Evolutionary conservation across 1,140 invertebrate genomes (phyloP), one percentile per base, ranked within the genome.

Genomic region (Camponotus vicinus): DNA sequence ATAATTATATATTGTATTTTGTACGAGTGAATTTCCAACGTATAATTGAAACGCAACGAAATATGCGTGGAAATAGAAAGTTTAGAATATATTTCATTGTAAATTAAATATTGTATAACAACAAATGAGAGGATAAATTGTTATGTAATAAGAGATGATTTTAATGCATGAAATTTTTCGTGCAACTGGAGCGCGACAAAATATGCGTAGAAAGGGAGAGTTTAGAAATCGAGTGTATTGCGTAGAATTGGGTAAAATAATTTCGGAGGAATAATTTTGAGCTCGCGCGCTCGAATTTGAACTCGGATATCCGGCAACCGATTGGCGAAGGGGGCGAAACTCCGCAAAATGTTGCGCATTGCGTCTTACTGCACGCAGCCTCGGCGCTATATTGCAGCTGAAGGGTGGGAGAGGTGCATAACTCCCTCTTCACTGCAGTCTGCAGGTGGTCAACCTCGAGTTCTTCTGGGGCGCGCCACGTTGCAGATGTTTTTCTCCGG

Each of bases 281-380:
- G 6, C 49, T 80, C n/a, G 11, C 71, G 37, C 40, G 79, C 13
- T 49, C n/a, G 49, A 40, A n/a, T 80, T 11, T 4, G n/a, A 42
- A 52, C 64, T 21, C 9, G 27, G 64, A 57, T 80, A 27, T 11
- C 11, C 49, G 49, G 37, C 18, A 40, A 45, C 69, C 13, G 18
- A 40, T 69, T n/a, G 45, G 55, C 45, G 18, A 52, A 55, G 80
- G 52, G 79, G 66, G 4, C 73, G 49, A 86, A 66, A 40, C 86
- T 89, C 93, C 88, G 94, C 94, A 95, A 94, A 94, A 92, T 88
- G 91, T 95, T 94, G 94, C 94, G 94, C 94, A 95, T 92, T 95
- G 94, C 94, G 94, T 93, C 94, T 92, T 92, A 91, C 90, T 88
- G 89, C 90, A 93, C 92, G 88, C 85, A 89, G 85, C 80, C 86